Conservation (phyloP, 2,113 vertebrate genomes). For the Alces alces region DNA sequence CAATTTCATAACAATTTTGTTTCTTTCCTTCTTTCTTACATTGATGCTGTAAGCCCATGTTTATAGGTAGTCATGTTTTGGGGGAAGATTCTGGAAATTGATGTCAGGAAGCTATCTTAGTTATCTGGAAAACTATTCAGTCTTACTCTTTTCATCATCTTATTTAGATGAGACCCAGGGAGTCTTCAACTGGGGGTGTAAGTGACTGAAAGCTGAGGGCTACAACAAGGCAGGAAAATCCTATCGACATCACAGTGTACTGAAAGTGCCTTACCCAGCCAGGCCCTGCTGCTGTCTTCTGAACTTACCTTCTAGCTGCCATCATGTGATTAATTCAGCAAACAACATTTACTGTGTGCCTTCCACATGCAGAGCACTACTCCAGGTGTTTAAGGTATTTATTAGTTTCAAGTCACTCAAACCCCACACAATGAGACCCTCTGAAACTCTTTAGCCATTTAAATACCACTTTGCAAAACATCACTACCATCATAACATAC, state of each 20-base stretch:
- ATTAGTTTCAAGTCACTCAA: background rate
- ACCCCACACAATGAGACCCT: background rate
- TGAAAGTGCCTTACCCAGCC: background rate
- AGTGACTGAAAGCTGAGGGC: background rate
- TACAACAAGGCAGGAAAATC: background rate
- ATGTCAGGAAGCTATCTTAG: background rate
- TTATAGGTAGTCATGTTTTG: background rate
- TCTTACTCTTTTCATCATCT: background rate
- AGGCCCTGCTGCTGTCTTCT: background rate
- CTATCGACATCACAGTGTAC: background rate
- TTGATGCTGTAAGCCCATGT: background rate
- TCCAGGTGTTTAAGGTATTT: background rate
- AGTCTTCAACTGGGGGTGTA: background rate
- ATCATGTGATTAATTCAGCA: background rate
- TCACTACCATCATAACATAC: background rate
- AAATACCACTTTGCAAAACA: background rate
- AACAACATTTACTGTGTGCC: background rate
- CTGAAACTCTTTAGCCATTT: background rate
- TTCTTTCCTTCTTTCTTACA: background rate
- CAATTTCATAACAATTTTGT: background rate
- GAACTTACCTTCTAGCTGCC: background rate
- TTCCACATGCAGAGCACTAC: background rate
- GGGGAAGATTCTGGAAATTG: background rate
- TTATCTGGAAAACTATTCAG: background rate
- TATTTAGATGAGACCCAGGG: background rate